Evolutionary conservation across 2,888 invertebrate genomes (phyloP).

Genomic region (Epinotia brunnichana): DNA sequence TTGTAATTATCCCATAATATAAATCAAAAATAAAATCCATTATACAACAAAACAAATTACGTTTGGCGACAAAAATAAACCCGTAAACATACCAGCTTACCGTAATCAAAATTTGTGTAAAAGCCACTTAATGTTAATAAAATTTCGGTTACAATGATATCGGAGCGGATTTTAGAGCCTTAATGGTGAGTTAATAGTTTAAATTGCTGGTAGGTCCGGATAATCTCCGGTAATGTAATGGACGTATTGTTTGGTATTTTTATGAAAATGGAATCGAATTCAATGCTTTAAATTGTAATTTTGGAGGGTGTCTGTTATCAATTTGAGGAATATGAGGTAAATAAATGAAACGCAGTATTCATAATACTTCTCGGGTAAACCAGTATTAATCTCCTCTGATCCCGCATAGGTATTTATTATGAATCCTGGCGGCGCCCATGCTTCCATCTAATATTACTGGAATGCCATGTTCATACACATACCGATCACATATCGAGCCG

Average conservation of each 20-base stretch:
- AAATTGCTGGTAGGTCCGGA: background rate
- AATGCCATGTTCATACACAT: conserved; percentile 56
- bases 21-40: background rate
- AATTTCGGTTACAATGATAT: conserved; percentile 24
- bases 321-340: background rate
- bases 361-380: too few relatives aligned
- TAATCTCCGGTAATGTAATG: conserved; percentile 22
- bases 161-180: conserved; percentile 5
- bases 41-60: background rate
- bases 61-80: background rate
- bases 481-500: conserved; percentile 59
- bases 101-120: background rate
- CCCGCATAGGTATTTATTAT: too few relatives aligned
- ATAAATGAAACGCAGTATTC: too few relatives aligned
- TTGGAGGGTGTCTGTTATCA: background rate
- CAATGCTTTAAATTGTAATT: background rate
- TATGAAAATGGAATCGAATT: conserved; percentile 14
- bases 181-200: conserved; percentile 25
- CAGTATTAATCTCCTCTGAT: too few relatives aligned
- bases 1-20: background rate
- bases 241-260: conserved; percentile 14
- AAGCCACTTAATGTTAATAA: conserved; percentile 16
- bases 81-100: background rate
- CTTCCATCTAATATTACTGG: background rate
- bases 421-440: too few relatives aligned